Evolutionary conservation across 2,797 vertebrate species (phyloP).

Genomic region (Anolis apletophallus): DNA sequence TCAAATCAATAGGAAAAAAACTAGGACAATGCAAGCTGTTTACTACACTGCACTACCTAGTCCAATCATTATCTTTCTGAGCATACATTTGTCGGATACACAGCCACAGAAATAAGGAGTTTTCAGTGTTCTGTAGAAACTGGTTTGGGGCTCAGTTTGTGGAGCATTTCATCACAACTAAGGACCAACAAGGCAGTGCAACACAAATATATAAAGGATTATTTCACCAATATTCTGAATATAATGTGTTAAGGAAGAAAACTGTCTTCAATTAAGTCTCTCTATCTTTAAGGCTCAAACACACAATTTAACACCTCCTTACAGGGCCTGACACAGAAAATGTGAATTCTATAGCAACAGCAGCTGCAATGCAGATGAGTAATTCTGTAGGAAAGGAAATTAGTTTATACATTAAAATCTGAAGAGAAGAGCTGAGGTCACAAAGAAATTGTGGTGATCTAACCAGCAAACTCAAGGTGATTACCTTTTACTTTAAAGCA

Average conservation of each 20-base stretch:
- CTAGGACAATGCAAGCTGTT: background rate
- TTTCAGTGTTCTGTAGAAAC: background rate
- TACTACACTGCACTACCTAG: fast-evolving
- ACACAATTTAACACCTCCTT: background rate
- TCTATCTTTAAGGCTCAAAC: background rate
- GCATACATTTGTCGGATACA: background rate
- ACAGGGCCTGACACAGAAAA: background rate
- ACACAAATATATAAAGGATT: background rate
- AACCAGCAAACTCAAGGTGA: background rate
- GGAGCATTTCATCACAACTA: background rate
- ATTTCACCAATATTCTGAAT: background rate
- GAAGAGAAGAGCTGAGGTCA: background rate
- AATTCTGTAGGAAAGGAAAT: background rate
- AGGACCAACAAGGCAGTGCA: background rate
- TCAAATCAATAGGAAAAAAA: background rate
- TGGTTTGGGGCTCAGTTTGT: background rate
- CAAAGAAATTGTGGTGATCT: background rate
- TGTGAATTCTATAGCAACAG: background rate
- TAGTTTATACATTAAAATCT: background rate
- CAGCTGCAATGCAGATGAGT: background rate
- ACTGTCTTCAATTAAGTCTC: background rate
- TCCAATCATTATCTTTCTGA: background rate
- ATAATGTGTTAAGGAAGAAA: background rate
- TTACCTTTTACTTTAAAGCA: background rate
- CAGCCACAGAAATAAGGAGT: background rate